Conservation (phyloP, 2,113 vertebrate genomes). For the Ellobius talpinus region DNA sequence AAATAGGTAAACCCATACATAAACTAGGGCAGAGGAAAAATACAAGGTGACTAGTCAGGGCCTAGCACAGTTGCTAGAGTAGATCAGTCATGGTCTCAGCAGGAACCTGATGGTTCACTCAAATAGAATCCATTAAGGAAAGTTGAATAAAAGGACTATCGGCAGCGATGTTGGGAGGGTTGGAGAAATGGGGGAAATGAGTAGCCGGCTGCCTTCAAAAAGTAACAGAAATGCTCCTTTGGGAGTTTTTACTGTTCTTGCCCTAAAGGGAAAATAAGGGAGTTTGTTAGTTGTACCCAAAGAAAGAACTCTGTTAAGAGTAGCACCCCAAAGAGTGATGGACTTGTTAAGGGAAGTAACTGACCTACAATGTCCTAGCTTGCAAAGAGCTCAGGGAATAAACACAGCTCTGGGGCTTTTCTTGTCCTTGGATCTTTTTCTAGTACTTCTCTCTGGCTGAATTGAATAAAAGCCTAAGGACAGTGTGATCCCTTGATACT, state of each 20-base stretch:
- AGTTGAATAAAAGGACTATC: slow-evolving; percentile 60
- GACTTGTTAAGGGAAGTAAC: background rate
- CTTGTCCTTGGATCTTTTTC: slow-evolving; percentile 26
- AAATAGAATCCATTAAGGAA: slow-evolving; percentile 53
- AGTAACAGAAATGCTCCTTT: background rate
- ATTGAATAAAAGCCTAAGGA: background rate
- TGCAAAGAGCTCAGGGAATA: background rate
- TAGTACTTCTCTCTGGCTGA: background rate
- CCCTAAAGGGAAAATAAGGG: background rate
- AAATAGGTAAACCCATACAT: slow-evolving; percentile 42
- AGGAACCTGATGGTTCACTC: slow-evolving; percentile 50
- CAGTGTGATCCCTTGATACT: background rate
- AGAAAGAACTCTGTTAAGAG: background rate
- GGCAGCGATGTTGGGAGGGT: background rate
- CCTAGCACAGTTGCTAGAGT: slow-evolving; percentile 1
- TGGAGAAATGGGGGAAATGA: slow-evolving; percentile 15
- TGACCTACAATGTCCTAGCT: background rate
- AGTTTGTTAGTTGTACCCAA: background rate
- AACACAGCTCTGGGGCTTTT: background rate
- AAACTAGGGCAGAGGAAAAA: slow-evolving; percentile 53
- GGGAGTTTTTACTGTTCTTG: slow-evolving; percentile 28
- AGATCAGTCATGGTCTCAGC: slow-evolving; percentile 3
- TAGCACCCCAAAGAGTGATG: background rate
- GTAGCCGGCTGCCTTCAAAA: background rate
- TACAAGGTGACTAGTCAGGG: background rate